Evolutionary conservation across 1,140 invertebrate genomes (phyloP).

Genomic region (Polypedilum vanderplanki): DNA sequence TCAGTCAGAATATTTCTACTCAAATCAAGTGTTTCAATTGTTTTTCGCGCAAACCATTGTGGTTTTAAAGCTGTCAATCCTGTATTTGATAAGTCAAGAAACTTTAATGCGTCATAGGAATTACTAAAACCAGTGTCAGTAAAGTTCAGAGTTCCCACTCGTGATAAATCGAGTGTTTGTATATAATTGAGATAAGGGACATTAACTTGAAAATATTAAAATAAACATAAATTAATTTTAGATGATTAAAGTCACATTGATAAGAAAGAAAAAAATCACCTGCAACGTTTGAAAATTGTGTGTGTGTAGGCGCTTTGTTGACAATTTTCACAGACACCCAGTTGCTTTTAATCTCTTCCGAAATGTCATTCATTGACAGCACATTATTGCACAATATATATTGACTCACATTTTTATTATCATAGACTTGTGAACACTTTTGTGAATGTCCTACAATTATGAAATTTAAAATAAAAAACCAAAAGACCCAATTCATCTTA

Average conservation of each 20-base stretch:
- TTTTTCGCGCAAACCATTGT: background rate
- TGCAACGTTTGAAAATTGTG: slow-evolving; percentile 1
- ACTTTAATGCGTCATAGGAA: background rate
- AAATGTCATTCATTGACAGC: background rate
- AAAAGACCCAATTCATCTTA: background rate
- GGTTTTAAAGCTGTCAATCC: background rate
- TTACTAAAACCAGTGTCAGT: background rate
- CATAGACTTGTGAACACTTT: background rate
- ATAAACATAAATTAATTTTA: background rate
- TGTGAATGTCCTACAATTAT: too few species aligned
- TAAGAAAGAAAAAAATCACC: slow-evolving; percentile 2
- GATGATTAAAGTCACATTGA: background rate
- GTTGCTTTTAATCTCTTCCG: slow-evolving; percentile 8
- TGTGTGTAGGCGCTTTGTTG: background rate
- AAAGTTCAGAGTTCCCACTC: background rate
- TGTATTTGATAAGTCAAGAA: background rate
- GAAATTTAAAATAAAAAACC: background rate
- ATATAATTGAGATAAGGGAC: background rate
- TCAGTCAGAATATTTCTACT: background rate
- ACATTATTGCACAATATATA: background rate
- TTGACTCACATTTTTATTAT: background rate
- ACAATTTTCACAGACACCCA: background rate
- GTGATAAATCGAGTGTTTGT: background rate
- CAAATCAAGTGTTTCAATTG: background rate
- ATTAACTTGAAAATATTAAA: background rate